Evolutionary conservation across 2,888 invertebrate genomes (phyloP).

Genomic region (Hypolimnas misippus): DNA sequence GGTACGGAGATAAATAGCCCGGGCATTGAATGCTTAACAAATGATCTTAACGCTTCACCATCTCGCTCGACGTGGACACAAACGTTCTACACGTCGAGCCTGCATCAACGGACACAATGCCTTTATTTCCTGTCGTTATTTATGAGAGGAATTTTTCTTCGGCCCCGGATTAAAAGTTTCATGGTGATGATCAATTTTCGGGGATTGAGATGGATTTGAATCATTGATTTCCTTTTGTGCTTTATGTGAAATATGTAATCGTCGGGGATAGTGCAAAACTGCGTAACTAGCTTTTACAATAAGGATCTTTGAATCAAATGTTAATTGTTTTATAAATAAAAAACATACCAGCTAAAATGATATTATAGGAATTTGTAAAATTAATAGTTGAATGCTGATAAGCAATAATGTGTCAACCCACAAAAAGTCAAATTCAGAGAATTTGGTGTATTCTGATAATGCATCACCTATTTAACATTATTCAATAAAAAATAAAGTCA

Average conservation of each 20-base stretch:
- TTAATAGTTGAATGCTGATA: too few relatives aligned
- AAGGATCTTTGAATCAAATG: too few relatives aligned
- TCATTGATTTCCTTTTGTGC: not conserved
- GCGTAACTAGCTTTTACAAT: too few relatives aligned
- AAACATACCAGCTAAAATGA: too few relatives aligned
- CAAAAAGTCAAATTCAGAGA: too few relatives aligned
- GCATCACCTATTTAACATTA: too few relatives aligned
- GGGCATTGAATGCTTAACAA: conserved; percentile 72
- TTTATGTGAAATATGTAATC: not conserved
- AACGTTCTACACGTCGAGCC: conserved; percentile 62
- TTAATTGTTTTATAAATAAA: too few relatives aligned
- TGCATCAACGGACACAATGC: conserved; percentile 64
- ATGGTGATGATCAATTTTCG: conserved; percentile 12
- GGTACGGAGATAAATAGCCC: conserved; percentile 64
- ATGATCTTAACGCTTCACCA: conserved; percentile 59
- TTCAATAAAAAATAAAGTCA: too few relatives aligned
- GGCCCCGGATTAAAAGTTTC: conserved; percentile 29
- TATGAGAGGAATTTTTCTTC: conserved; percentile 50
- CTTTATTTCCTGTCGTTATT: conserved; percentile 53
- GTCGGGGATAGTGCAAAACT: too few relatives aligned
- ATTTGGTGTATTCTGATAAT: too few relatives aligned
- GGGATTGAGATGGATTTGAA: conserved; percentile 2
- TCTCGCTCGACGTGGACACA: conserved; percentile 56
- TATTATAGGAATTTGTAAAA: too few relatives aligned
- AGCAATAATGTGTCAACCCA: too few relatives aligned